phyloP scores from a whole-genome alignment of 2,888 invertebrate species.

The Oxyscelio sp. region DNA sequence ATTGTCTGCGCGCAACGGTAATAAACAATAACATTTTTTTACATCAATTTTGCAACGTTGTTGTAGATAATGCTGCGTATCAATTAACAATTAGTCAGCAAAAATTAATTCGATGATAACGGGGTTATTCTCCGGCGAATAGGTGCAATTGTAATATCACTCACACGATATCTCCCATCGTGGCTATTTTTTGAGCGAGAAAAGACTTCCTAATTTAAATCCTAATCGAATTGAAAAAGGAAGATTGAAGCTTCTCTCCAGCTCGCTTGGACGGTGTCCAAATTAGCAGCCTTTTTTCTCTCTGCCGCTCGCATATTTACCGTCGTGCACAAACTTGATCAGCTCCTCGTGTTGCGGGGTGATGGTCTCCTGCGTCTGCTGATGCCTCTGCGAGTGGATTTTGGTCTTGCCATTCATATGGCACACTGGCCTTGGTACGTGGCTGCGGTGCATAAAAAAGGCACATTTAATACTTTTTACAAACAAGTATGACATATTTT shows the following conservation, averaged over 20 bases:
- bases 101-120: conserved; percentile 18
- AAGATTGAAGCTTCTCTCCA: background rate
- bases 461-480: too few species aligned
- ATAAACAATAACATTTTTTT: background rate
- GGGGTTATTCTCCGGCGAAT: background rate
- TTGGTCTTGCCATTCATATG: conserved; percentile 92
- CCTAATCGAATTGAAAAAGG: background rate
- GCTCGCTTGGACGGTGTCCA: conserved; percentile 22
- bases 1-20: background rate
- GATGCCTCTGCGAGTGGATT: conserved; percentile 90
- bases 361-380: conserved; percentile 90
- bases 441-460: conserved; percentile 84
- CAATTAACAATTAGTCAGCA: conserved; percentile 40
- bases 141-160: too few species aligned
- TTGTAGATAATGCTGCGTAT: background rate
- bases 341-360: conserved; percentile 96
- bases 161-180: too few species aligned
- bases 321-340: conserved; percentile 95
- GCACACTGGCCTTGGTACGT: conserved; percentile 94
- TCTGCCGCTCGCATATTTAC: conserved; percentile 89
- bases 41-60: background rate
- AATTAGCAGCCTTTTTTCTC: conserved; percentile 4
- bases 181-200: too few species aligned
- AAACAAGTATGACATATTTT: too few species aligned
- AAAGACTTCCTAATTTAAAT: too few species aligned